Base-by-base conservation (phyloP, 2,113 vertebrate species). In the Leptosomus discolor region DNA sequence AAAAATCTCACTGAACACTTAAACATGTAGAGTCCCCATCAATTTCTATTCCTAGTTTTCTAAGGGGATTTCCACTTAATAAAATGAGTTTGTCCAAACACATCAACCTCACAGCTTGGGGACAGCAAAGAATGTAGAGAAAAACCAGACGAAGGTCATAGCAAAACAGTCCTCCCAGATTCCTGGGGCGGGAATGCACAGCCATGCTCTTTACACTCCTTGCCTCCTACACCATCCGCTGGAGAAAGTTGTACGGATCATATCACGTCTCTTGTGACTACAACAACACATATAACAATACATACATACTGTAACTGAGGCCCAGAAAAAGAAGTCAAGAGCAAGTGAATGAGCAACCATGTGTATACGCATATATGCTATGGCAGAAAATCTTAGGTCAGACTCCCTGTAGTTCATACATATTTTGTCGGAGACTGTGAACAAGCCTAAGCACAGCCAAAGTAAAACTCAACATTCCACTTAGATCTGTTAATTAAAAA, bases 21-120 rank as follows among this genome's bases (percentile, higher is more conserved):
- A 51, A n/a, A 54, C 58, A 84, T 32, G 83, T 23, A 26, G 21
- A 85, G 53, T 87, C 58, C 45, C 24, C 30, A 74, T 73, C 37
- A 95, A 58, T 70, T 79, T 64, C 34, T 81, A 79, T 71, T 81
- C 29, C 48, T 75, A 41, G 46, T 80, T 95, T 89, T 93, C 89
- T 85, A 87, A 46, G 50, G 76, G 74, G 56, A 92, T 36, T 78
- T 58, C 30, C 53, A 92, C 63, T 93, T 79, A 87, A 94, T 9
- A 15, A 84, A 97, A 97, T 67, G 41, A 84, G 70, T 88, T 94
- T 92, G 81, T 87, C 79, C 76, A 88, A 96, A 96, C 69, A 48
- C 23, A 91, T 63, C 56, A 57, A 30, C 9, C 5, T 91, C 53
- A 69, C 58, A 76, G 56, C 63, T 53, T 64, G 61, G 48, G 67